Percentiles rank a stretch among this genome's conserved stretches.
These are phyloP conservation scores for Thinocorus orbignyianus DNA, from an alignment of 2,113 vertebrate species.

Conservation along the genomic window DNA sequence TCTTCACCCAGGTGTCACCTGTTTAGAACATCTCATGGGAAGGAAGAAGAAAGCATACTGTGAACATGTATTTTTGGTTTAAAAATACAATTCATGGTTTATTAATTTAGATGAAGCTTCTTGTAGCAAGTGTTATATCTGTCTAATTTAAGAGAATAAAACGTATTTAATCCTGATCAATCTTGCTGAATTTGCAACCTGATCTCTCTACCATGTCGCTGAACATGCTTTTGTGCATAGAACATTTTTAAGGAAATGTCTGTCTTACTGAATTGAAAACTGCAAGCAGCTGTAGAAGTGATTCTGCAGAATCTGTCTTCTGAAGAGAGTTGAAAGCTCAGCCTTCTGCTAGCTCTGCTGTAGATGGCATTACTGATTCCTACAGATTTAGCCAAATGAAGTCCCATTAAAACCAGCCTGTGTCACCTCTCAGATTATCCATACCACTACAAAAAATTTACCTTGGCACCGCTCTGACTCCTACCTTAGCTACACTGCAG, in stretches of 20 bases:
- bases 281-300: slow-evolving; percentile 27
- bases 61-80: not conserved
- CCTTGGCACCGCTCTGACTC: not conserved
- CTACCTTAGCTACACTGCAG: not conserved
- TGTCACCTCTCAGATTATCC: not conserved
- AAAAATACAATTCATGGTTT: not conserved
- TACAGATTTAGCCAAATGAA: not conserved
- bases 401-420: not conserved
- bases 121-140: not conserved
- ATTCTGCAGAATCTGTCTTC: not conserved
- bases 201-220: not conserved
- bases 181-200: not conserved
- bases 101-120: not conserved
- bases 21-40: not conserved
- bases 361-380: not conserved
- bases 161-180: not conserved
- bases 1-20: not conserved
- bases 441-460: not conserved
- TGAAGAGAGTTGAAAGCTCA: slow-evolving; percentile 10
- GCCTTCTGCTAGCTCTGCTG: not conserved
- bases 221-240: not conserved
- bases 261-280: not conserved
- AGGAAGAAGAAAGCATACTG: not conserved
- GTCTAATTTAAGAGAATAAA: not conserved
- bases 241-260: not conserved